Evolutionary conservation across 2,888 invertebrate species (phyloP).

Genomic region (Andrena fulva): DNA sequence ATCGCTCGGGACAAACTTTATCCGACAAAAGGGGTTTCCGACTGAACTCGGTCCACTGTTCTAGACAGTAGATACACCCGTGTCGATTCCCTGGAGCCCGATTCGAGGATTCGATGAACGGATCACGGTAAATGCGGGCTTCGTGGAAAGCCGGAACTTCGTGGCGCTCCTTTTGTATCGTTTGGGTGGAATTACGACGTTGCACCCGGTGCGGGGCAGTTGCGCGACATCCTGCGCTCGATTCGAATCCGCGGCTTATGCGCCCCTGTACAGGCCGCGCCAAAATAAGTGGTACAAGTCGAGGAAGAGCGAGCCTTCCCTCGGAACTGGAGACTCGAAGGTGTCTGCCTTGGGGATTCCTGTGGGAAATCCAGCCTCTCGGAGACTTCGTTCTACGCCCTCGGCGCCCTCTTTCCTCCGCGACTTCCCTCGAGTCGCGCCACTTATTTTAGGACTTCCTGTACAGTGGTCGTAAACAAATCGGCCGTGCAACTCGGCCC

Average conservation of each 20-base stretch:
- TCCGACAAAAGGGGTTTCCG: no score
- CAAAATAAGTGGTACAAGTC: background rate
- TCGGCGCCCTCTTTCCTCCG: background rate
- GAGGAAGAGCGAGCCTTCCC: background rate
- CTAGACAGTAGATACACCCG: background rate
- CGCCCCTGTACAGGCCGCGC: background rate
- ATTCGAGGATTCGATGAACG: conserved; percentile 44
- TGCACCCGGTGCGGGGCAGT: conserved; percentile 31
- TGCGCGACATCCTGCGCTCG: conserved; percentile 34
- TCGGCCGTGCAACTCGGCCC: conserved; percentile 26
- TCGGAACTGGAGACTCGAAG: background rate
- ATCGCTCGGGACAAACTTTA: background rate
- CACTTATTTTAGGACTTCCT: conserved; percentile 7
- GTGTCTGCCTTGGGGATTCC: no score
- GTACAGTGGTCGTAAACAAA: conserved; percentile 52
- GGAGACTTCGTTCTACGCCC: background rate
- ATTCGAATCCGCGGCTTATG: conserved; percentile 20
- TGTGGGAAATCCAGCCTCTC: no score
- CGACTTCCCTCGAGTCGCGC: background rate
- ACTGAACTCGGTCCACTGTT: background rate
- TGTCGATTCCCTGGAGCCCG: conserved; percentile 39
- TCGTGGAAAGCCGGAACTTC: conserved; percentile 55
- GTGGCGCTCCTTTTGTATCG: conserved; percentile 40
- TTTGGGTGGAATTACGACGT: conserved; percentile 42
- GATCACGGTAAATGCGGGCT: conserved; percentile 36